Base-by-base conservation (phyloP, 2,888 invertebrate genomes). In the Gortyna flavago region DNA sequence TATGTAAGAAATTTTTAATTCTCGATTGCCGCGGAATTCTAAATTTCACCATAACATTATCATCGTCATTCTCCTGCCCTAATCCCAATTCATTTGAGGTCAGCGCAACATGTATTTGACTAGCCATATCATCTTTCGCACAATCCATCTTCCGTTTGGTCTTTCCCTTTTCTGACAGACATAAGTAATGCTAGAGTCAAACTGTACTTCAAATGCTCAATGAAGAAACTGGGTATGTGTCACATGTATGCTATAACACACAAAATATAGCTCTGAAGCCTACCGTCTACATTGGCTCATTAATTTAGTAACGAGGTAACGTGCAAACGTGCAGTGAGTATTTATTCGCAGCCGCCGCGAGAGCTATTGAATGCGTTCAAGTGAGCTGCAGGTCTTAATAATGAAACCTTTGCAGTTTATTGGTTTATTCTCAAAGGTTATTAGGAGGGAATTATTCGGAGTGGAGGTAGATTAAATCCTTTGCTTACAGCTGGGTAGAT, bases 311-410 rank as follows among this genome's bases (percentile, higher is more conserved):
- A 77, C 76, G 38, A 84, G 74, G 51, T 29, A 44, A 67, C 62
- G 59, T 80, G 85, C 70, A 84, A 59, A 74, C 81, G 79, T 48
- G 84, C 51, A 35, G 35, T 29, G 3, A 79, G 59, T 61, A 35
- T 83, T 83, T 76, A 70, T n/a, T 78, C 8, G 41, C 82, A 82
- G 62, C 70, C 44, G 79, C 61, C n/a, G 41, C 35, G 8, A 48
- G 66, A 48, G 16, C 62, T 69, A 71, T 74, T 61, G 70, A 69
- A 62, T 64, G 69, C 74, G 57, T 44, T 74, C 66, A 41, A 57
- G 38, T 59, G 57, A 62, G n/a, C 48, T 65, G 77, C 65, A 59
- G 5, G 66, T 21, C 25, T 44, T 69, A 35, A 38, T 81, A 62
- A 66, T 32, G 64, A 57, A 57, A 21, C 51, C 75, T 59, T 79